Evolutionary conservation across 2,113 vertebrate species (phyloP).

Genomic region (Cyprinodon variegatus): DNA sequence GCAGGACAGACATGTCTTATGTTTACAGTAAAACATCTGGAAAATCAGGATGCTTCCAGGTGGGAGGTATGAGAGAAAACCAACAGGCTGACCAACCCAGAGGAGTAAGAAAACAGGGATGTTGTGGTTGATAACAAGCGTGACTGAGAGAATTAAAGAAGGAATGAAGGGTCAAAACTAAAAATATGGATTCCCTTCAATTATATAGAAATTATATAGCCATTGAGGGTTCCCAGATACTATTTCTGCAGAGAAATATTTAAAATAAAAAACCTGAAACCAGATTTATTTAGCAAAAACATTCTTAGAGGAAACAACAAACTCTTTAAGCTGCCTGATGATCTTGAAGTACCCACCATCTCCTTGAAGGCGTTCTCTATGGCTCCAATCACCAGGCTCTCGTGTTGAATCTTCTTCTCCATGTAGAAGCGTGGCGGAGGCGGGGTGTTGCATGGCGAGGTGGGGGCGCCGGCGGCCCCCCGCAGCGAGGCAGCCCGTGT

Average conservation of each 20-base stretch:
- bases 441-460: conserved; percentile 86
- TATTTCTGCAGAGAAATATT: too few species aligned
- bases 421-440: conserved; percentile 90
- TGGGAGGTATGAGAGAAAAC: not conserved
- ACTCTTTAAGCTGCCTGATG: too few species aligned
- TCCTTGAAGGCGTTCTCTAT: conserved; percentile 98
- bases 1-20: too few species aligned
- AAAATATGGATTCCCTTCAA: not conserved
- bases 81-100: not conserved
- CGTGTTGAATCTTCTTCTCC: conserved; percentile 95
- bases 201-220: not conserved
- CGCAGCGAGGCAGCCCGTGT: conserved; percentile 91
- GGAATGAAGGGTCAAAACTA: not conserved
- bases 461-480: conserved; percentile 85
- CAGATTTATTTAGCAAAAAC: too few species aligned
- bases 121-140: not conserved
- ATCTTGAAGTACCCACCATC: conserved; percentile 81
- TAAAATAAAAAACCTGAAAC: too few species aligned
- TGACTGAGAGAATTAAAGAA: not conserved
- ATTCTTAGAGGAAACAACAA: too few species aligned
- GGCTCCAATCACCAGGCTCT: conserved; percentile 94
- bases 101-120: not conserved
- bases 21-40: too few species aligned
- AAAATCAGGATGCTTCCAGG: too few species aligned
- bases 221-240: too few species aligned